phyloP scores from a whole-genome alignment of 2,888 invertebrate genomes.

The Acrobeloides nanus region DNA sequence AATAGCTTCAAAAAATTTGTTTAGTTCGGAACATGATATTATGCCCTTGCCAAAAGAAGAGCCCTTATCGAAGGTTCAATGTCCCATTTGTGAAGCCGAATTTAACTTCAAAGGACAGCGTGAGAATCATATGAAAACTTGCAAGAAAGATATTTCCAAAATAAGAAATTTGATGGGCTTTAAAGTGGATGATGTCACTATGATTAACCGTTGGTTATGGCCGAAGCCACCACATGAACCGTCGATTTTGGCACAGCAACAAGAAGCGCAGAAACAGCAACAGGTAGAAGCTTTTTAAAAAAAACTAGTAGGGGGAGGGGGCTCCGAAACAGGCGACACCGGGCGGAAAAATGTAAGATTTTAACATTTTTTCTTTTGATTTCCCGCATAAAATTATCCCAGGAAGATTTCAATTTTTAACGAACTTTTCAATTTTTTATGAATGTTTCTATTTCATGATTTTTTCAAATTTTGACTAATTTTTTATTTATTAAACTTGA shows the following conservation, averaged over 20 bases:
- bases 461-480: background rate
- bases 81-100: conserved; percentile 48
- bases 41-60: conserved; percentile 34
- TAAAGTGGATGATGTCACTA: conserved; percentile 19
- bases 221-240: conserved; percentile 46
- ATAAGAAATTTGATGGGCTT: conserved; percentile 31
- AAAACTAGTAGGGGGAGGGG: background rate
- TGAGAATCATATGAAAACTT: conserved; percentile 29
- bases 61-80: conserved; percentile 40
- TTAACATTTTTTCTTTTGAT: conserved; percentile 4
- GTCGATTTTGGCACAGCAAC: conserved; percentile 39
- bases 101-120: conserved; percentile 42
- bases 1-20: too few relatives aligned
- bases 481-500: background rate
- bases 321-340: too few relatives aligned
- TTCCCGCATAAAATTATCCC: too few relatives aligned
- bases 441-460: background rate
- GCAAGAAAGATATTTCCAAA: conserved; percentile 41
- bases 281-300: conserved; percentile 5
- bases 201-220: conserved; percentile 50
- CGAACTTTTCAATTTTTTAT: background rate
- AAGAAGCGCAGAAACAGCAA: conserved; percentile 20
- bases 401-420: too few relatives aligned
- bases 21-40: conserved; percentile 39
- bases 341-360: conserved; percentile 1